Base-by-base conservation (phyloP, 2,888 invertebrate species). In the Drosophila quasianomalipes region DNA sequence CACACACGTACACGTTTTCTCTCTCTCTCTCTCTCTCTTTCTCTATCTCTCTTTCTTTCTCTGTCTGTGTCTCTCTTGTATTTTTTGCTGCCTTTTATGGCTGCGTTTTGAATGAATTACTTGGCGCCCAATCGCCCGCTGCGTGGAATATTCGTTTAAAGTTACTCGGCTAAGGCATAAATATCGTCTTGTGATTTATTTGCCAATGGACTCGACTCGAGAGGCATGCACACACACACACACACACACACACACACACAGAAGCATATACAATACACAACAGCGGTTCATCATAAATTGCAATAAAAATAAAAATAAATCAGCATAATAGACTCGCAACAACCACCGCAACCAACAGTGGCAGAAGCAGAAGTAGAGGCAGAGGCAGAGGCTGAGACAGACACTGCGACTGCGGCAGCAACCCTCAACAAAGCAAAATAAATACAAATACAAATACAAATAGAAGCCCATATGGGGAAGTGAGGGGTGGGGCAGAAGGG, bases 251-350 rank as follows among this genome's bases (percentile, higher is more conserved):
- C 35, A 14, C 19, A 19, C 14, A 54, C 16, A 9, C 31, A 66
- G 10, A 10, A 7, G 4, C 16, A 26, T 28, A 1, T 26, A 47
- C 26, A 26, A 47, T 47, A 55, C 28, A 52, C 28, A 60, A 41
- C 47, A 55, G 47, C 19, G 51, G 65, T 62, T 82, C 79, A 72
- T 74, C 83, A 85, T 83, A 84, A 89, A 83, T 85, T 83, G 88
- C 84, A 84, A 84, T 89, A 77, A 83, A 89, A 87, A 88, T 88
- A 80, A 74, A 88, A 81, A 88, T 91, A 88, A 88, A 88, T 88
- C 91, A 88, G 71, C 85, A 91, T 89, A 88, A 88, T 90, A 90
- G 83, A 90, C 84, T 86, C 66, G 58, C 55, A 85, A 63, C 85
- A 79, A 85, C 84, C 84, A 86, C 84, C 83, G 72, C 61, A 79